These are phyloP conservation scores for Nothura maculosa DNA, from an alignment of 2,797 vertebrate genomes.

Conservation along the genomic window DNA sequence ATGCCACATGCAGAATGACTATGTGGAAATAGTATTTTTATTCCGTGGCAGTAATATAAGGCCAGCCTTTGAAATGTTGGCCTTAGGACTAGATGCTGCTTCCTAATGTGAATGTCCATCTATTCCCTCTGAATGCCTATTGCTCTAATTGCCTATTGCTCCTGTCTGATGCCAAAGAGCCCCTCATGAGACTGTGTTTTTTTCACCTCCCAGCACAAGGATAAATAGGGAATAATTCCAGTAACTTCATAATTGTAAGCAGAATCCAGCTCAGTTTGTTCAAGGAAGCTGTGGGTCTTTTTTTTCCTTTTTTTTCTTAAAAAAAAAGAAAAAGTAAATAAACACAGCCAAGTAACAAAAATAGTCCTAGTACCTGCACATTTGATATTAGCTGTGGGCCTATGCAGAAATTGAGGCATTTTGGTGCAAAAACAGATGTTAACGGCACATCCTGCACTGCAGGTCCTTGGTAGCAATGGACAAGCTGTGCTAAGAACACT, in stretches of 20 bases:
- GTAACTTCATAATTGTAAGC: not conserved
- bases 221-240: not conserved
- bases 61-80: not conserved
- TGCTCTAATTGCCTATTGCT: not conserved
- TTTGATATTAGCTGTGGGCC: conserved; percentile 62
- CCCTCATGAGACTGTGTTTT: not conserved
- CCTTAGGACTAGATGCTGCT: conserved; percentile 6
- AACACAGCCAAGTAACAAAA: conserved; percentile 34
- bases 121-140: not conserved
- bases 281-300: conserved; percentile 6
- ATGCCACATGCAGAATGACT: not conserved
- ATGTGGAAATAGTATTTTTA: not conserved
- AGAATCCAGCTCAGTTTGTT: not conserved
- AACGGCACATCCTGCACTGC: conserved; percentile 45
- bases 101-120: not conserved
- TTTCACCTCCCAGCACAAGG: not conserved
- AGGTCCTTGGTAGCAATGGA: conserved; percentile 54
- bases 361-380: conserved; percentile 42
- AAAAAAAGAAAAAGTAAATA: not conserved
- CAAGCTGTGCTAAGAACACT: conserved; percentile 18
- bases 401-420: conserved; percentile 46
- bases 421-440: conserved; percentile 65
- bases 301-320: not conserved
- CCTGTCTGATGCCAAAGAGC: not conserved
- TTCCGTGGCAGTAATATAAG: not conserved